Evolutionary conservation across 2,113 vertebrate genomes (phyloP).

Genomic region (Hippocampus guttulatus): DNA sequence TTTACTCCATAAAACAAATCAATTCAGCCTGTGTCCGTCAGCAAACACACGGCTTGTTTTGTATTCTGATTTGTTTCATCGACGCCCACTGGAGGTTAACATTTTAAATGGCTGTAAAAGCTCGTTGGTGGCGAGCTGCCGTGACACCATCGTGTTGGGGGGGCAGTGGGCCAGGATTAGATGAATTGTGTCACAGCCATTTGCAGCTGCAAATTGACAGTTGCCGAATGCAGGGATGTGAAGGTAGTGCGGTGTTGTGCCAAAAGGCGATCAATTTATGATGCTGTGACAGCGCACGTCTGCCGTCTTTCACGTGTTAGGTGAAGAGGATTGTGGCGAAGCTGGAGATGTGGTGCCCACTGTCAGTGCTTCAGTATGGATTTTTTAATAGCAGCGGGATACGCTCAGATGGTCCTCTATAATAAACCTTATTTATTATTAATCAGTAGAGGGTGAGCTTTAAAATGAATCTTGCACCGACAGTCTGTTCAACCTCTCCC

Average conservation of each 20-base stretch:
- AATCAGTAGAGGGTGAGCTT: not conserved
- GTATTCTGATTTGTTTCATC: slow-evolving; percentile 36
- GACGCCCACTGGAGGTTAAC: slow-evolving; percentile 34
- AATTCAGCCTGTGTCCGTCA: slow-evolving; percentile 19
- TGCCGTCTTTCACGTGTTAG: not conserved
- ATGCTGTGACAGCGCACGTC: not conserved
- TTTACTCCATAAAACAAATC: slow-evolving; percentile 2
- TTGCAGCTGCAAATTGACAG: not conserved
- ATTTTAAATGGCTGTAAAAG: slow-evolving; percentile 51
- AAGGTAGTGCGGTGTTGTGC: not conserved
- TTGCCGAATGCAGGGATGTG: slow-evolving; percentile 29
- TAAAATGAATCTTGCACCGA: slow-evolving; percentile 1
- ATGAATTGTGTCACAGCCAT: slow-evolving; percentile 42
- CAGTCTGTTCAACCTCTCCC: not conserved
- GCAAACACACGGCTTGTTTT: slow-evolving; percentile 19
- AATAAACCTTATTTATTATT: slow-evolving; percentile 7
- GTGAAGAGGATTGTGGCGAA: not conserved
- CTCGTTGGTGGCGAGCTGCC: slow-evolving; percentile 36
- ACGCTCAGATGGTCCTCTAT: not conserved
- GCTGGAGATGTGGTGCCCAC: not conserved
- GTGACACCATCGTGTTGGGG: slow-evolving; percentile 33
- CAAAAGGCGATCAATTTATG: not conserved
- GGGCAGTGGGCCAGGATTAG: slow-evolving; percentile 19
- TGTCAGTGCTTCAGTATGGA: not conserved
- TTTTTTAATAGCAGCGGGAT: slow-evolving; percentile 1